A percentile compares a stretch with the other conserved stretches of the same genome.
Evolutionary conservation across 2,113 vertebrate species (phyloP).

Genomic region (Cricetomys ansorgei): DNA sequence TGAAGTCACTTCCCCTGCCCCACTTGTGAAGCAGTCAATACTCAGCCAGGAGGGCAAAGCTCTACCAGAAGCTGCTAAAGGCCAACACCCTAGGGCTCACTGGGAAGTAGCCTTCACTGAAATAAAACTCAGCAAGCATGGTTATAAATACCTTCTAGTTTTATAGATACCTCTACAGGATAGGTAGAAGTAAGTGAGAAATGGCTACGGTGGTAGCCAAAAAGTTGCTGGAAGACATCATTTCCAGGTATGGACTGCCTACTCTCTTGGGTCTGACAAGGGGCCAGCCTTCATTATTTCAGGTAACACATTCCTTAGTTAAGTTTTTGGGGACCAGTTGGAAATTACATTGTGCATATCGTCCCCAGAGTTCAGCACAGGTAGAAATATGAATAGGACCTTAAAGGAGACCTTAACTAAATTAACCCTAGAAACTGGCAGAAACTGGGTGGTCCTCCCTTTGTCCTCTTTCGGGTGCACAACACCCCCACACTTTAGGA

Average conservation of each 20-base stretch:
- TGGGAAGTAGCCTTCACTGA: neutral
- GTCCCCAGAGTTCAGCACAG: neutral
- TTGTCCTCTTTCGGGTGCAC: too few relatives aligned
- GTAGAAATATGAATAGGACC: neutral
- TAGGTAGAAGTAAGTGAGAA: neutral
- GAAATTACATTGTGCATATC: neutral
- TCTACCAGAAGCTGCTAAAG: accelerated
- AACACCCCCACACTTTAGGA: neutral
- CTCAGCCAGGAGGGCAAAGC: neutral
- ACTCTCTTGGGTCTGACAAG: neutral
- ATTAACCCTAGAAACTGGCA: neutral
- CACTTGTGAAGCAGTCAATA: neutral
- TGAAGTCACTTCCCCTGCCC: neutral
- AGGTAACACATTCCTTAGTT: neutral
- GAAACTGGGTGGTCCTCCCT: neutral
- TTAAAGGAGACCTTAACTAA: neutral
- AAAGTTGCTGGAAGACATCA: too few relatives aligned
- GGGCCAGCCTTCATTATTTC: neutral
- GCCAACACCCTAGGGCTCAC: too few relatives aligned
- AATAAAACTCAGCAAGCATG: neutral
- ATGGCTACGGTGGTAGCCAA: too few relatives aligned
- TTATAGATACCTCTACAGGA: neutral
- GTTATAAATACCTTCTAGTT: neutral
- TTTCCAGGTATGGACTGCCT: neutral
- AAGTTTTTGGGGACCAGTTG: neutral